Conservation (phyloP, 2,113 vertebrate genomes). For the Scatophagus argus region DNA sequence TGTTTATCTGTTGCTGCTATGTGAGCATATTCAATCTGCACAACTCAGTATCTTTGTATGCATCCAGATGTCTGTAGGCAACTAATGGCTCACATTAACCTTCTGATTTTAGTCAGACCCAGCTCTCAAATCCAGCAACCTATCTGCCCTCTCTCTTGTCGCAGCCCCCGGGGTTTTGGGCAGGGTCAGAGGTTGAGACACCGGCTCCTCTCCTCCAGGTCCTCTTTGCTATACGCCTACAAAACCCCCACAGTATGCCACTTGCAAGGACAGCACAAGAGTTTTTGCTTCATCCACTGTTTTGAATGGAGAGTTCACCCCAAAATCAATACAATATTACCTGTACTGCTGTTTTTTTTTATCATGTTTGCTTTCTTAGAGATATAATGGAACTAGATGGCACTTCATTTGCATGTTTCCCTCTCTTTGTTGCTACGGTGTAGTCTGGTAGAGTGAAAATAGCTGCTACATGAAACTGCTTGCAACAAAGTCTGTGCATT, state of each 20-base stretch:
- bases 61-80: conserved; percentile 18
- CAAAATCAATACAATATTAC: too few species aligned
- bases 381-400: too few species aligned
- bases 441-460: too few species aligned
- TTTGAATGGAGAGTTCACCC: too few species aligned
- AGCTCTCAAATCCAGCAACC: conserved; percentile 22
- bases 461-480: too few species aligned
- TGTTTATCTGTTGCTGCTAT: not conserved
- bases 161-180: conserved; percentile 22
- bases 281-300: conserved; percentile 12
- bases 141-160: conserved; percentile 41
- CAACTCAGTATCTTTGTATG: conserved; percentile 19
- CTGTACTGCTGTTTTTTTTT: too few species aligned
- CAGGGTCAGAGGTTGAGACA: conserved; percentile 20
- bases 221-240: conserved; percentile 13
- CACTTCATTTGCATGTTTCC: too few species aligned
- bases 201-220: conserved; percentile 10
- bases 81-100: conserved; percentile 60
- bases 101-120: conserved; percentile 46
- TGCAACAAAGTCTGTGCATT: too few species aligned
- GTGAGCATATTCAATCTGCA: conserved; percentile 9
- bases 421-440: too few species aligned
- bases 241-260: not conserved
- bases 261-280: conserved; percentile 19
- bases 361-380: too few species aligned